Base-by-base conservation (phyloP, 2,797 vertebrate genomes). In the Garrulus glandarius region DNA sequence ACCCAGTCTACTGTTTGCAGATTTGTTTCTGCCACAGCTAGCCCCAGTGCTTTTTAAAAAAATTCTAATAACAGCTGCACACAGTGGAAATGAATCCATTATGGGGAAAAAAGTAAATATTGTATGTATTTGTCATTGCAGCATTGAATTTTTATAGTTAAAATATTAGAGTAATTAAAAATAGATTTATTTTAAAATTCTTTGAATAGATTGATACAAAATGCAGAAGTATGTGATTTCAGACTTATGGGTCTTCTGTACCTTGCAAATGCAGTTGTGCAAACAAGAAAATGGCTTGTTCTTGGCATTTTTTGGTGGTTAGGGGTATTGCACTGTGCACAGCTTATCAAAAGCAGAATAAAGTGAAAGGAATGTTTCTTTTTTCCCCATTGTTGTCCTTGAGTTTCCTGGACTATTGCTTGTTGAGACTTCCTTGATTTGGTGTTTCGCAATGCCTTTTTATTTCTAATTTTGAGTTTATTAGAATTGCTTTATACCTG, bases 251-350 rank as follows among this genome's bases (percentile, higher is more conserved):
- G 3, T 89, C 23, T 57, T 36, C 41, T 67, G n/a, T 65, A 32
- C 49, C 5, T 19, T 24, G 17, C 4, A 13, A 7, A 3, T 30
- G 36, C 17, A 65, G 16, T 16, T 81, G 27, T 5, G 11, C 27
- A 9, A 89, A 63, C 43, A 6, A 76, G 63, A 57, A 65, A 80
- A 74, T 37, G 16, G 21, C 21, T 81, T 60, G 32, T 61, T 86
- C 22, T 43, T 77, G 69, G 7, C 26, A 22, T 52, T 75, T 89
- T 83, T 89, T 32, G 19, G 26, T 57, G 49, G 9, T 56, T 53
- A 44, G 2, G 14, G 15, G 4, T 80, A 30, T 39, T 0, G 0
- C 23, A 29, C 49, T 57, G 15, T 47, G 15, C 9, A 22, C 5
- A 49, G 37, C 10, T 18, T 49, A 60, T 57, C 50, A 69, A 57